These are phyloP conservation scores for Liodrosophila aerea DNA, from an alignment of 2,888 invertebrate species.

Conservation along the genomic window DNA sequence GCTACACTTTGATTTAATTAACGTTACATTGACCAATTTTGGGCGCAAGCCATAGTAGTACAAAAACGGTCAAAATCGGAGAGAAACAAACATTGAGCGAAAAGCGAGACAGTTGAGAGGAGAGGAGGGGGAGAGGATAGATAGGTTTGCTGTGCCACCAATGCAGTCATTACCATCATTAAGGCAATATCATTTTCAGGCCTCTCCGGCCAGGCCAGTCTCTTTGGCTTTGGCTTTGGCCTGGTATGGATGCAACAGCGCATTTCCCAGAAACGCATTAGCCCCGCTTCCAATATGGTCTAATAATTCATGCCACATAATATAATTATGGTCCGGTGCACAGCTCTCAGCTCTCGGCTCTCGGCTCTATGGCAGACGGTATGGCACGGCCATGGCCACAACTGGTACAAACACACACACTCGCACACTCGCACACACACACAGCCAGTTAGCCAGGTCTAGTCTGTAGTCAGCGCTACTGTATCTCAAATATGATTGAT, in stretches of 20 bases:
- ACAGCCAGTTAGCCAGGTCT: not conserved
- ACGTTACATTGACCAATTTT: slow-evolving; percentile 79
- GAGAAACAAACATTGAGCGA: slow-evolving; percentile 3
- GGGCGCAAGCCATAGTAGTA: slow-evolving; percentile 48
- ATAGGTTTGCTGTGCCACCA: slow-evolving; percentile 48
- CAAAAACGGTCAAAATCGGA: slow-evolving; percentile 42
- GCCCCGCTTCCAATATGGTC: slow-evolving; percentile 79
- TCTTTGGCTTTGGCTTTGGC: slow-evolving; percentile 3
- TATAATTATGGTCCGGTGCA: slow-evolving; percentile 75
- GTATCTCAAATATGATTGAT: slow-evolving; percentile 79
- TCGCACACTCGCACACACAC: no score
- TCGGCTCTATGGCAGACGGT: slow-evolving; percentile 68
- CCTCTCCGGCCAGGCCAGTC: slow-evolving; percentile 51
- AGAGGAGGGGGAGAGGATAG: slow-evolving; percentile 6
- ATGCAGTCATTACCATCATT: slow-evolving; percentile 80
- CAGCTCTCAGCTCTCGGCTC: no score
- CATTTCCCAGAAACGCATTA: slow-evolving; percentile 79
- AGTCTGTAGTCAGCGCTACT: slow-evolving; percentile 31
- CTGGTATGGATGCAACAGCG: slow-evolving; percentile 42
- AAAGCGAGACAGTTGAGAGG: slow-evolving; percentile 6
- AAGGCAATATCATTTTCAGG: slow-evolving; percentile 80
- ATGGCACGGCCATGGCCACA: slow-evolving; percentile 73
- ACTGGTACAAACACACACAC: no score
- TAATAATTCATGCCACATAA: slow-evolving; percentile 81
- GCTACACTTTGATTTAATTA: slow-evolving; percentile 78